These are phyloP conservation scores for Psittacula cyanocephala DNA, from an alignment of 2,113 vertebrate genomes.

Conservation along the genomic window DNA sequence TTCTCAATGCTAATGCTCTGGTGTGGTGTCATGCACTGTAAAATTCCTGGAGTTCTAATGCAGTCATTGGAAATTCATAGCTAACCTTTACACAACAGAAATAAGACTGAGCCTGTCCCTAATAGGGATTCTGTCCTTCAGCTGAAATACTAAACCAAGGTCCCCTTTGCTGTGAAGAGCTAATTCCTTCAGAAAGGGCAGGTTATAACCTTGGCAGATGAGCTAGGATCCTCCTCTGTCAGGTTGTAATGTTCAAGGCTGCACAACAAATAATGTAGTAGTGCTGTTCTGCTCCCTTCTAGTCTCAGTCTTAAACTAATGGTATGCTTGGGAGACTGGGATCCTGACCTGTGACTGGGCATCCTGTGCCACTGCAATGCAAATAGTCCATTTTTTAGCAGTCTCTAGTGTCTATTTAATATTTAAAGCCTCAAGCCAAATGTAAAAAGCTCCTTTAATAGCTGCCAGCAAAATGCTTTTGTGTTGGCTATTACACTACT, in stretches of 20 bases:
- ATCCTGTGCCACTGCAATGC: background rate
- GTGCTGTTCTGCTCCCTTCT: background rate
- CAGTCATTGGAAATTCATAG: background rate
- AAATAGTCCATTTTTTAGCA: background rate
- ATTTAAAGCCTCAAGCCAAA: background rate
- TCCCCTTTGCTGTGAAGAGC: background rate
- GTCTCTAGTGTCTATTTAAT: background rate
- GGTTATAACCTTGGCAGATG: background rate
- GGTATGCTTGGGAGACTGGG: background rate
- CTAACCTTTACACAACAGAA: background rate
- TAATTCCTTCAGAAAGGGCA: background rate
- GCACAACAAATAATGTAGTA: rapidly evolving
- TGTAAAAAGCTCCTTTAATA: background rate
- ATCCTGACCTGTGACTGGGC: background rate
- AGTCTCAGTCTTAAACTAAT: background rate
- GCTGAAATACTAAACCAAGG: background rate
- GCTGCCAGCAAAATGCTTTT: background rate
- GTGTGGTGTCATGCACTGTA: background rate
- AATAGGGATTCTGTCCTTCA: background rate
- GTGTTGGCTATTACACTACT: background rate
- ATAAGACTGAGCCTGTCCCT: background rate
- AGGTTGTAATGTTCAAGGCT: background rate
- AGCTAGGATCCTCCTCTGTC: background rate
- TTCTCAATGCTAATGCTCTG: background rate
- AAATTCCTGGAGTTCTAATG: background rate